Conservation (phyloP, 2,113 vertebrate genomes). For the Clupea harengus region DNA sequence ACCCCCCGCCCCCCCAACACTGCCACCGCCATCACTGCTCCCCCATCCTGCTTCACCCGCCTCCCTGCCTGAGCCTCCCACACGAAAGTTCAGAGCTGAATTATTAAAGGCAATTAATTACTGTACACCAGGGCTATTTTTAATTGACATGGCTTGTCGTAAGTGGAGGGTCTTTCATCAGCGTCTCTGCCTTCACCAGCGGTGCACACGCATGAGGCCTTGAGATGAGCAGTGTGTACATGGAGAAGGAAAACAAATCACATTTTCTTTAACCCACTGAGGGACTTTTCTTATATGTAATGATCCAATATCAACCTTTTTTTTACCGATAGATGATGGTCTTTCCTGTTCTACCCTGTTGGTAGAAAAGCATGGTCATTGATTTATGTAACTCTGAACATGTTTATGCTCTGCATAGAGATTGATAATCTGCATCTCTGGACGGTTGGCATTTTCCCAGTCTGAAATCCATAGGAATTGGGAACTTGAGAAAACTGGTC, state of each 20-base stretch:
- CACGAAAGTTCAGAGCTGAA: slow-evolving; percentile 77
- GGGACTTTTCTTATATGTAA: not conserved
- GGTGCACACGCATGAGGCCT: not conserved
- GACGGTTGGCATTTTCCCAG: too few species aligned
- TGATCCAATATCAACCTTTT: not conserved
- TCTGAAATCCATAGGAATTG: too few species aligned
- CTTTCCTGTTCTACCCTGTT: too few species aligned
- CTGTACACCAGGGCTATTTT: slow-evolving; percentile 54
- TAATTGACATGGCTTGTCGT: slow-evolving; percentile 59
- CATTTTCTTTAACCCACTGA: not conserved
- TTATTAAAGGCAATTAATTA: slow-evolving; percentile 78
- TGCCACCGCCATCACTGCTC: not conserved
- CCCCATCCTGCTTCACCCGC: slow-evolving; percentile 21
- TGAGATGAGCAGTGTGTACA: not conserved
- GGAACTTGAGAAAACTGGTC: too few species aligned
- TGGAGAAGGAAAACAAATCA: not conserved
- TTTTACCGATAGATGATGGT: not conserved
- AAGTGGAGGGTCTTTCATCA: slow-evolving; percentile 33
- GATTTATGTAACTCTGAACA: too few species aligned
- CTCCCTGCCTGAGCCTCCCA: slow-evolving; percentile 55
- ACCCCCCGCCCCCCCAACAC: slow-evolving; percentile 16
- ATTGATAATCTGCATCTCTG: too few species aligned
- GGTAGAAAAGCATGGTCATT: too few species aligned
- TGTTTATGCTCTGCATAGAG: too few species aligned
- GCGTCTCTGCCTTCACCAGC: slow-evolving; percentile 8